Evolutionary conservation across 2,113 vertebrate genomes (phyloP), one percentile per base, ranked within the genome.

Genomic region (Hippocampus zosterae): DNA sequence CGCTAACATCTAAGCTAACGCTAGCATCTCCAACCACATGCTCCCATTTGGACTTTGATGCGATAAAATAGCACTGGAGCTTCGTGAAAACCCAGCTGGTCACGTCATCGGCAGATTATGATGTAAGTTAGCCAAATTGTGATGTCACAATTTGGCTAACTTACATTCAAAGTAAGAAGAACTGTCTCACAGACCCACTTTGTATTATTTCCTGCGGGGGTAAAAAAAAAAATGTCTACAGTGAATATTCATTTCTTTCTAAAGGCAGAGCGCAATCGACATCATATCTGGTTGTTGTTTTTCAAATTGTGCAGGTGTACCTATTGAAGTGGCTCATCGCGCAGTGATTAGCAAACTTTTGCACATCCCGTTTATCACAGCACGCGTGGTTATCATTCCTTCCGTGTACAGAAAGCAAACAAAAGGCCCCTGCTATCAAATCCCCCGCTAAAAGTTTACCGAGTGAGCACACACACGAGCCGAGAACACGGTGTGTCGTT

Each of bases 371-470:
- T 18, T 33, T 33, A 60, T 60, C 57, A 60, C 27, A 8, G 27
- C 15, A 50, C 48, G 57, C 57, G 69, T 42, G 37, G 57, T 77
- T 46, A 78, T 77, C 55, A 69, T 62, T 76, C 44, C 61, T 65
- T 69, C 60, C 40, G 64, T 33, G 65, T 63, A 71, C 44, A 18
- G 41, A 69, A 61, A 25, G 41, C 12, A 11, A 74, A 80, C 68
- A 68, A 76, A 84, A 68, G 41, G 73, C 71, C 56, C 56, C 50
- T 37, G 62, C 87, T 77, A 81, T 89, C 72, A 85, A 87, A 83
- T 87, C 79, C 16, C 16, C 2, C 57, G 7, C 27, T 0, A 60
- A 33, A 86, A 72, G 86, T 91, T 89, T 89, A 88, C 89, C 67
- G 85, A 91, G 78, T 81, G 81, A 84, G n/a, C n/a, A n/a, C 72